Evolutionary conservation across 35 echinoderm and acorn worm genomes (phyloP).

Genomic region (Apostichopus japonicus): DNA sequence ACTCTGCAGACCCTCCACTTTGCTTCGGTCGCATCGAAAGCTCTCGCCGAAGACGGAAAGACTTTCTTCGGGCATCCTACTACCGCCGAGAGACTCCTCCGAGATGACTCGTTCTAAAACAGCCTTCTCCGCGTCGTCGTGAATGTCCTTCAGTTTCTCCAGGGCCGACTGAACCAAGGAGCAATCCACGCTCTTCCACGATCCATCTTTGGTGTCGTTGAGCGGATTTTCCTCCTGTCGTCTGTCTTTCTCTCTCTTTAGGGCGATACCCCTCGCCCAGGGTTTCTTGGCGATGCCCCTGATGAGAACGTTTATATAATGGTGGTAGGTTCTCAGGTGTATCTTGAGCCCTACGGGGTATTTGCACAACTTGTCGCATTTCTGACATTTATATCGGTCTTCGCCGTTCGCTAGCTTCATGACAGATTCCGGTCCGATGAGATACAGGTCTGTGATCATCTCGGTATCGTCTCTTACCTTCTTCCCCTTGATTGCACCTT

Average conservation of each 20-base stretch:
- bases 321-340: conserved; percentile 54
- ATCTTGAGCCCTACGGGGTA: conserved; percentile 71
- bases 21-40: not conserved
- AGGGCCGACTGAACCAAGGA: conserved; percentile 21
- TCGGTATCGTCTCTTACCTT: not conserved
- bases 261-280: conserved; percentile 43
- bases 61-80: not conserved
- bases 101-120: not conserved
- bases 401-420: conserved; percentile 16
- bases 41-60: not conserved
- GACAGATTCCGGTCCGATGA: conserved; percentile 64
- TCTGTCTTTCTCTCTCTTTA: conserved; percentile 43
- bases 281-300: conserved; percentile 54
- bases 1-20: not conserved
- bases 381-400: conserved; percentile 46
- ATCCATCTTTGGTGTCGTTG: not conserved
- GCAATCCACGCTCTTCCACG: conserved; percentile 52
- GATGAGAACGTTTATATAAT: conserved; percentile 41
- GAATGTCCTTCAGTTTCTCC: conserved; percentile 28
- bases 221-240: too few relatives aligned
- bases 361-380: conserved; percentile 59
- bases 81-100: not conserved
- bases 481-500: not conserved
- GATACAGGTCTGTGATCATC: conserved; percentile 40
- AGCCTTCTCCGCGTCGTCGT: not conserved